Evolutionary conservation across 2,888 invertebrate species (phyloP), one percentile per base, ranked within the genome.

Genomic region (Dendrolimus pini): DNA sequence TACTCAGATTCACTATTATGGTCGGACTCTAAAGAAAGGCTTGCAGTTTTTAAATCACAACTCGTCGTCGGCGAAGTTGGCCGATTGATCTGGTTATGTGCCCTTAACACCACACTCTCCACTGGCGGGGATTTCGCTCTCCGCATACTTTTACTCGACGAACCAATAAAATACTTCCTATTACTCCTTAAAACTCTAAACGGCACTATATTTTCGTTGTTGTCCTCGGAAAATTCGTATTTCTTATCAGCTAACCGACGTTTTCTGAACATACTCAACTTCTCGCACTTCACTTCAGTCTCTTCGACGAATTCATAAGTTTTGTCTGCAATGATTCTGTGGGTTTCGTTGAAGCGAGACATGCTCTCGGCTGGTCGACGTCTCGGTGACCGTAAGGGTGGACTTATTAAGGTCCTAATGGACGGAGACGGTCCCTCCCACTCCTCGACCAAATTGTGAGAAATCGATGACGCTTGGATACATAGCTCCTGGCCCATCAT

Each of bases 281-380:
- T 96, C 75, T 96, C 96, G 73, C 95, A 96, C 65, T 96, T 96
- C 7, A 92, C 93, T 67, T 95, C 95, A 7, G 94, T 93, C 68
- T 96, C 96, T 70, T 96, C 96, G 1, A 94, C 96, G 72, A 96
- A 96, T 75, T 96, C 96, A 77, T 97, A 96, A 0, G 96, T 95
- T 83, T 95, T 94, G 72, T 93, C 95, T 1, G 94, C 95, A 72
- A 82, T 89, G 65, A 83, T 92, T 80, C 87, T 85, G 63, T 91
- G 91, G 3, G 90, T 85, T 70, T 91, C 91, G 66, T 88, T 91
- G 68, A 91, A 91, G 1, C 91, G 77, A 0, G 91, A 91, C 85
- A 91, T 91, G 65, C 91, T 88, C 57, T 91, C 91, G 0, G 91
- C 89, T 0, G 91, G 91, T 12, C 90, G 71, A 13, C 91, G 73